Evolutionary conservation across 2,113 vertebrate genomes (phyloP), one percentile per base, ranked within the genome.

Genomic region (Grammomys surdaster): DNA sequence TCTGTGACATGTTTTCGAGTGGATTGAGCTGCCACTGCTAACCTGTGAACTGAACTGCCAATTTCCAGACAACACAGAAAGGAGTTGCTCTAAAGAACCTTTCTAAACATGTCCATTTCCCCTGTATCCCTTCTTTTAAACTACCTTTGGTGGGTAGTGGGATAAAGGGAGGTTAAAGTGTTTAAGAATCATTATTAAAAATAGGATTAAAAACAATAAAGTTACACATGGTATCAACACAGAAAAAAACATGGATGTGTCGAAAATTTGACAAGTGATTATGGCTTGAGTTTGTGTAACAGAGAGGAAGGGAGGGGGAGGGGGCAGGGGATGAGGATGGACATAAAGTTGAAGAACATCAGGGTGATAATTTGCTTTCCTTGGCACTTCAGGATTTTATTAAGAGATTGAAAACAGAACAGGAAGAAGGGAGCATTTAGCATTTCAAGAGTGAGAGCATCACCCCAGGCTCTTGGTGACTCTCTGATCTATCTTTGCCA

Each of bases 311-410:
- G 40, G n/a, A 43, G 22, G 16, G 85, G 26, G 58, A 31, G 12
- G 60, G 17, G 6, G 36, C 9, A 13, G 2, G 0, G 12, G 9
- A 70, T 0, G 13, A 5, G 12, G 4, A 24, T 24, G 11, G 6
- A 63, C 46, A 72, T 5, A n/a, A 58, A 81, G 4, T n/a, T 58
- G 19, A 36, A 81, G 31, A n/a, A 24, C 51, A 58, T n/a, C 51
- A 56, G 19, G 33, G n/a, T 17, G 48, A 77, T 1, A 33, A 77
- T 12, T 43, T 36, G 31, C 92, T 19, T 7, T 54, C 1, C 7
- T 58, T 90, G 17, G 43, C 33, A 60, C 70, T 75, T 88, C 88
- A 69, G 40, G 22, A 48, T 93, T 95, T 90, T 94, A 78, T 60
- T 81, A 81, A 3, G 17, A 28, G 7, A 56, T 7, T 76, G 48